phyloP scores from a whole-genome alignment of 2,888 invertebrate species.

The Aspidiotus rigidus region DNA sequence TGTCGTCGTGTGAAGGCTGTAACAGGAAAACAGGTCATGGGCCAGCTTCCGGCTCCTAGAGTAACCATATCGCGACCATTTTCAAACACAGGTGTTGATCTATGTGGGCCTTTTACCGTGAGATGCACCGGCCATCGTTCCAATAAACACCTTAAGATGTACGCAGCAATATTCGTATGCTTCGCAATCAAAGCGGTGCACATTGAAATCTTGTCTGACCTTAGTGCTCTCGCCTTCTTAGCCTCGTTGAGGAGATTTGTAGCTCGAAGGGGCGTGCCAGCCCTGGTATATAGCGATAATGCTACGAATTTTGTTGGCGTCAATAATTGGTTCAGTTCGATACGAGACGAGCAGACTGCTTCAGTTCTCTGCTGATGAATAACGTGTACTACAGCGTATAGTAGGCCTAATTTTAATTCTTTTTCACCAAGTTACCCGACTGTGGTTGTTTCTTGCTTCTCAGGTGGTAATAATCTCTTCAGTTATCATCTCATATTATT shows the following conservation, averaged over 20 bases:
- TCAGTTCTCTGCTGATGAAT: no score
- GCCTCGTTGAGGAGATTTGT: conserved; percentile 12
- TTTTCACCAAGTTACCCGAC: no score
- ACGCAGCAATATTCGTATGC: conserved; percentile 24
- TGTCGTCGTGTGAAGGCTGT: conserved; percentile 2
- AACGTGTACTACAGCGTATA: no score
- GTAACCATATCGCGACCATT: not conserved
- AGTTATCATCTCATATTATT: no score
- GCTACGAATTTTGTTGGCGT: conserved; percentile 37
- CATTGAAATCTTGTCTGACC: conserved; percentile 11
- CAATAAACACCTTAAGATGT: not conserved
- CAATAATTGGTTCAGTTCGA: not conserved
- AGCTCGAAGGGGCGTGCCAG: conserved; percentile 19
- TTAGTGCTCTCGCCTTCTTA: conserved; percentile 6
- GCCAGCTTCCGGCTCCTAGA: conserved; percentile 6
- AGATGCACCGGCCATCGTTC: conserved; percentile 9
- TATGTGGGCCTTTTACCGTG: conserved; percentile 2
- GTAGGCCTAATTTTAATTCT: no score
- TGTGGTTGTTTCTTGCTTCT: no score
- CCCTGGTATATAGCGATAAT: conserved; percentile 35
- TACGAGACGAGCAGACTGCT: not conserved
- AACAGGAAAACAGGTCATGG: conserved; percentile 1
- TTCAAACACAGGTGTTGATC: conserved; percentile 6
- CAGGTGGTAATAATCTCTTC: no score
- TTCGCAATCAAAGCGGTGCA: conserved; percentile 13